Conservation (phyloP, 2,888 invertebrate species). For the Amphipoea lucens region DNA sequence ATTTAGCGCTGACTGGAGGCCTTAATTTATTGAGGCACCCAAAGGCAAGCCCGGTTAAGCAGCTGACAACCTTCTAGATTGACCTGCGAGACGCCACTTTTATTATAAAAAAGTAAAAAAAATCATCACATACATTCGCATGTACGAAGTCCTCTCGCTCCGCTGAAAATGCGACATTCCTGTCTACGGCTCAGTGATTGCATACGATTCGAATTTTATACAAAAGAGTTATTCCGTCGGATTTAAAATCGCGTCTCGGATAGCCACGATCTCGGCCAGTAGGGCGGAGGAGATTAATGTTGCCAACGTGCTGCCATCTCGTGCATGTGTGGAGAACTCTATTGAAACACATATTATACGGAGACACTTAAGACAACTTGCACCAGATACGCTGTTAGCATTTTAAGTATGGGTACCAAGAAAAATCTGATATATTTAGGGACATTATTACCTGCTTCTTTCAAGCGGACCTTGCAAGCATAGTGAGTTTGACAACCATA, state of each 20-base stretch:
- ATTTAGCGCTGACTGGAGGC: no score
- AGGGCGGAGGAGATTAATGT: conserved; percentile 52
- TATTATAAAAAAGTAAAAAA: no score
- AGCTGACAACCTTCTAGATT: no score
- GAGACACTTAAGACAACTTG: conserved; percentile 16
- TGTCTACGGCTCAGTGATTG: conserved; percentile 45
- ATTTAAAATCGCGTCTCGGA: conserved; percentile 35
- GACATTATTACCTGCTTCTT: neutral
- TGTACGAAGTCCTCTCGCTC: neutral
- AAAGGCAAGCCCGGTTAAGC: no score
- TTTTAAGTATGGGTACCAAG: neutral
- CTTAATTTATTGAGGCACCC: no score
- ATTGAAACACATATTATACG: conserved; percentile 31
- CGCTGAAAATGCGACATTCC: conserved; percentile 28
- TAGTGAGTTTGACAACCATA: no score
- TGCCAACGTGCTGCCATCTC: conserved; percentile 42
- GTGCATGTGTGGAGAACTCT: conserved; percentile 28
- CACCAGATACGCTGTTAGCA: neutral
- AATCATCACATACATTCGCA: neutral
- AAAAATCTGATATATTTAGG: neutral
- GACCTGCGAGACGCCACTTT: no score
- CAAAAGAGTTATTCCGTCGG: conserved; percentile 47
- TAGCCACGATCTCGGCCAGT: conserved; percentile 49
- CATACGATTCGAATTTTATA: conserved; percentile 46
- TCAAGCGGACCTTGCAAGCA: neutral